A percentile compares a stretch with the other conserved stretches of the same genome.
These are phyloP conservation scores for Phyllostomus discolor DNA, from an alignment of 2,113 vertebrate genomes.

Conservation along the genomic window DNA sequence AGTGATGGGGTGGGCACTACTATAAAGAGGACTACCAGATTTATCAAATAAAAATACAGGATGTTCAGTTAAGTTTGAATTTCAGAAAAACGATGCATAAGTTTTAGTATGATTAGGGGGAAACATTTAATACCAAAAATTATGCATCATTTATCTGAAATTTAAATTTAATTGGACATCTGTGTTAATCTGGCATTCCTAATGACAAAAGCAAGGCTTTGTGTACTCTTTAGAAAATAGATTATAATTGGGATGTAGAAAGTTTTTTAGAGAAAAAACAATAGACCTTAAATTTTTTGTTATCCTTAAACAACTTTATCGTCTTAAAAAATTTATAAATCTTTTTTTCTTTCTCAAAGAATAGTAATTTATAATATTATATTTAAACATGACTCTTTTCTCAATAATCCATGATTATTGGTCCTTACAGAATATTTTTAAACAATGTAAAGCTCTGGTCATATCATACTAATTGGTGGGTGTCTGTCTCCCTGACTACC, in stretches of 20 bases:
- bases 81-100: background rate
- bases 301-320: background rate
- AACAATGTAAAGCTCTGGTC: background rate
- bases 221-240: background rate
- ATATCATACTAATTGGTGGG: background rate
- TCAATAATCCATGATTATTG: background rate
- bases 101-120: background rate
- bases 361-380: background rate
- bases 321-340: background rate
- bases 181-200: background rate
- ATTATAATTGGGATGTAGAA: background rate
- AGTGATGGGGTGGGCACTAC: background rate
- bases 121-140: background rate
- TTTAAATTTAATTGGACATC: background rate
- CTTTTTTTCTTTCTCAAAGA: background rate
- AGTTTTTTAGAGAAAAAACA: conserved; percentile 11
- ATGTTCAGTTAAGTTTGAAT: background rate
- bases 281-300: background rate
- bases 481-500: background rate
- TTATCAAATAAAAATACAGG: background rate
- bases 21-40: background rate
- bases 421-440: background rate
- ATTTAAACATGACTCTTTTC: background rate
- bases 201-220: background rate
- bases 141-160: background rate